Base-by-base conservation (phyloP, 1,140 invertebrate species). In the Drosophila ficusphila region DNA sequence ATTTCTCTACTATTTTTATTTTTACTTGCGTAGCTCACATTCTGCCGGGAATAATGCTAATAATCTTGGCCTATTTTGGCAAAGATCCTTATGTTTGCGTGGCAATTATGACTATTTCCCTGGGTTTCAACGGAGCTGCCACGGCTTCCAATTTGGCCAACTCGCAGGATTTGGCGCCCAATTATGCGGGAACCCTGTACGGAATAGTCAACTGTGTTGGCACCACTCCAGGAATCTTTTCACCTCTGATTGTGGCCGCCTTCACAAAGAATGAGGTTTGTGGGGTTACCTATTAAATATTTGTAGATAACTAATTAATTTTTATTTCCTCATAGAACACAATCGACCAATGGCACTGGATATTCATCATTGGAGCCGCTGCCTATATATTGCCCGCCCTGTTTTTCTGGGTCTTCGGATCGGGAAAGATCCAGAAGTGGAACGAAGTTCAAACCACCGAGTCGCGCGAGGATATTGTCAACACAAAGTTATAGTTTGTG, bases 81-180 rank as follows among this genome's bases (percentile, higher is more conserved):
- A 95, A 95, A 56, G 93, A 96, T 74, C 92, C 93, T 0, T 81
- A 92, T 2, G 72, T 93, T 18, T 94, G 95, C 5, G 93, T 96
- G 0, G 74, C 93, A 1, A 93, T 96, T 71, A 93, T 96, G 58
- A 95, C 95, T 9, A 77, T 95, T 34, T 96, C 96, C 0, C 93
- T 97, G 72, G 95, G 96, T 1, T 93, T 96, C 14, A 97, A 97
- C 65, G 97, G 97, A 0, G 96, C 97, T 34, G 95, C 96, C 0
- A 96, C 96, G 16, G 93, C 96, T 47, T 97, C 96, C 0, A 97
- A 94, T 92, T 93, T 96, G 79, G 95, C 96, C 77, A 97, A 97
- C 89, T 96, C 96, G 64, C 95, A 98, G 67, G 90, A 91, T 67
- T 47, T 91, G 48, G 90, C 90, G 0, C 95, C 95, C 1, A 97